Conservation (phyloP, 2,888 invertebrate species). For the Hipparchia semele region DNA sequence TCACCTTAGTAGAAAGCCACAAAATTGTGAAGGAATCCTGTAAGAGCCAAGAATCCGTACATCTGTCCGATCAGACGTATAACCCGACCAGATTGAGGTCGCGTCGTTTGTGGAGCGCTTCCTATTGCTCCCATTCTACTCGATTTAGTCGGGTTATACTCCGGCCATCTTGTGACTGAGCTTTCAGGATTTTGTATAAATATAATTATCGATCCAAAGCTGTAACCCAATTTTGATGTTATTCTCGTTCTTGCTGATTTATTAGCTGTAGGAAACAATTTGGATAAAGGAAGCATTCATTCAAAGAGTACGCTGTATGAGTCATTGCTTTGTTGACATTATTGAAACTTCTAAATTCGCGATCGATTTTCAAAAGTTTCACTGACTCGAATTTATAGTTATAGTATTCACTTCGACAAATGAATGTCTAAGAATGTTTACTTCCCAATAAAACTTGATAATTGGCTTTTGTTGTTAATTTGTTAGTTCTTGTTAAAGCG, state of each 20-base stretch:
- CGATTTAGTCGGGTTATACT: constrained; percentile 63
- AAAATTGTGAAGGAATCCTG: constrained; percentile 62
- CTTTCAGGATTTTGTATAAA: constrained; percentile 77
- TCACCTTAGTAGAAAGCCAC: constrained; percentile 49
- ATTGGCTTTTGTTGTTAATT: constrained; percentile 46
- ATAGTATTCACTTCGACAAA: background rate
- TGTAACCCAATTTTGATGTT: constrained; percentile 67
- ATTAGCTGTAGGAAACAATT: constrained; percentile 26
- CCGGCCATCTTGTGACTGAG: constrained; percentile 80
- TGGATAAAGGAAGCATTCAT: constrained; percentile 34
- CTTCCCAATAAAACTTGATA: background rate
- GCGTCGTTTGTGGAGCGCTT: constrained; percentile 56
- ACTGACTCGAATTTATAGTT: background rate
- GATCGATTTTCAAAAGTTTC: constrained; percentile 36
- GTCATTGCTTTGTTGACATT: constrained; percentile 66
- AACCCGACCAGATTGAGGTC: constrained; percentile 71
- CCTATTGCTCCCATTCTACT: constrained; percentile 54
- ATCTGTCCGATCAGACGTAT: constrained; percentile 76
- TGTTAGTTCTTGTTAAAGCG: constrained; percentile 46
- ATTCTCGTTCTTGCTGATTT: constrained; percentile 49
- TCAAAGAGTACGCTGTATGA: constrained; percentile 35
- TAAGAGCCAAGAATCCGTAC: constrained; percentile 72
- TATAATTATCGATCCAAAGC: constrained; percentile 75
- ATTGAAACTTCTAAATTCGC: constrained; percentile 31
- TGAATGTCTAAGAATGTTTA: background rate